Evolutionary conservation across 2,797 vertebrate genomes (phyloP).

Genomic region (Garrulus glandarius): DNA sequence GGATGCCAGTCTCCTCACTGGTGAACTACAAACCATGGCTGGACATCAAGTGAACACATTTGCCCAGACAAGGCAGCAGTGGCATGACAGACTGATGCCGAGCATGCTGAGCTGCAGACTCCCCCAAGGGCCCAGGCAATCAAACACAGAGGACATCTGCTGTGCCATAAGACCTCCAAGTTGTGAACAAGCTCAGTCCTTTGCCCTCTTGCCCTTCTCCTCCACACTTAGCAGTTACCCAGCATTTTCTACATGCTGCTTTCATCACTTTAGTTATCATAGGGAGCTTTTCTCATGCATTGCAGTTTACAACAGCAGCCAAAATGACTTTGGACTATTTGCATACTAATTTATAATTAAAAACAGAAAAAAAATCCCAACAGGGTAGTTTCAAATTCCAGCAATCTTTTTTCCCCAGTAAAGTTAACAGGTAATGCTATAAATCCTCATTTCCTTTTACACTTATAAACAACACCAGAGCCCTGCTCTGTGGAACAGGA

Average conservation of each 20-base stretch:
- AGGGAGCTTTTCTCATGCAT: background rate
- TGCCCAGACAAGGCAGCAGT: background rate
- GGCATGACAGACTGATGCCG: accelerated
- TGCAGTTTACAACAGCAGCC: background rate
- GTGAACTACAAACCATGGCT: background rate
- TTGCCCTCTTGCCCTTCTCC: background rate
- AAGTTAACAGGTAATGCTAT: background rate
- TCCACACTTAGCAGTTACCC: background rate
- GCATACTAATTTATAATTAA: conserved; percentile 35
- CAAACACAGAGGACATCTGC: background rate
- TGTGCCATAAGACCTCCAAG: background rate
- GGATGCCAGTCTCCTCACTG: accelerated
- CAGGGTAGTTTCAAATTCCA: background rate
- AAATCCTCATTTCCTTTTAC: conserved; percentile 31
- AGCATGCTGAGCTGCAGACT: background rate
- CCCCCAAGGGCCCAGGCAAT: background rate
- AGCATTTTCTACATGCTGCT: background rate
- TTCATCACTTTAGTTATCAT: background rate
- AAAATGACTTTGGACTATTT: conserved; percentile 19
- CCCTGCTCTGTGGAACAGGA: background rate
- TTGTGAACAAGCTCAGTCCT: background rate
- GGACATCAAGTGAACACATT: accelerated
- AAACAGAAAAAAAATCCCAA: background rate
- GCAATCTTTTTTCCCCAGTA: background rate
- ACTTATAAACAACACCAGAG: background rate